Conservation (phyloP, 2,888 invertebrate species). For the Campaea margaritaria region DNA sequence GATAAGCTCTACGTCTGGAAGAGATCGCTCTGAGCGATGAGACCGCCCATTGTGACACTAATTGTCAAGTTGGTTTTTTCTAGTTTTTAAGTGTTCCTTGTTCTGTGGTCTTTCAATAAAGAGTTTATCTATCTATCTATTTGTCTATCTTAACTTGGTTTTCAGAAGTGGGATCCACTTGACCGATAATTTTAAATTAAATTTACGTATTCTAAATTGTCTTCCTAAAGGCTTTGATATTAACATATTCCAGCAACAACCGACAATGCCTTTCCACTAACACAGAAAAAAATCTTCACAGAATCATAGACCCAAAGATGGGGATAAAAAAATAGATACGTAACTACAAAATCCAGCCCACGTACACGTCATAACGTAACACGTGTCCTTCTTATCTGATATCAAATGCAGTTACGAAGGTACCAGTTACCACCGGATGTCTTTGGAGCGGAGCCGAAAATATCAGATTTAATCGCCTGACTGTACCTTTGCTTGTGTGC, state of each 20-base stretch:
- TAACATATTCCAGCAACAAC: conserved; percentile 9
- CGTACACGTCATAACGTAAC: conserved; percentile 71
- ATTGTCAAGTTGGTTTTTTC: too few species aligned
- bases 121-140: too few species aligned
- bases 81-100: too few species aligned
- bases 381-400: conserved; percentile 72
- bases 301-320: conserved; percentile 41
- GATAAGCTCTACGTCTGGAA: too few species aligned
- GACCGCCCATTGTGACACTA: too few species aligned
- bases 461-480: conserved; percentile 55
- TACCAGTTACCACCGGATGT: conserved; percentile 62
- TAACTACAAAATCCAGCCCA: conserved; percentile 56
- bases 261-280: conserved; percentile 21
- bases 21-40: too few species aligned
- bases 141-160: too few species aligned
- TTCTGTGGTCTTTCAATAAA: too few species aligned
- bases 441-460: conserved; percentile 73
- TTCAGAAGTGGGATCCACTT: too few species aligned
- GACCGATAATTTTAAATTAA: background rate
- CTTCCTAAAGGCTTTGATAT: conserved; percentile 4
- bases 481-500: conserved; percentile 40
- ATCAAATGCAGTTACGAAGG: conserved; percentile 59
- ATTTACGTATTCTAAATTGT: background rate
- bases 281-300: conserved; percentile 36
- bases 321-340: conserved; percentile 29